Evolutionary conservation across 2,113 vertebrate genomes (phyloP).

Genomic region (Puntigrus tetrazona): DNA sequence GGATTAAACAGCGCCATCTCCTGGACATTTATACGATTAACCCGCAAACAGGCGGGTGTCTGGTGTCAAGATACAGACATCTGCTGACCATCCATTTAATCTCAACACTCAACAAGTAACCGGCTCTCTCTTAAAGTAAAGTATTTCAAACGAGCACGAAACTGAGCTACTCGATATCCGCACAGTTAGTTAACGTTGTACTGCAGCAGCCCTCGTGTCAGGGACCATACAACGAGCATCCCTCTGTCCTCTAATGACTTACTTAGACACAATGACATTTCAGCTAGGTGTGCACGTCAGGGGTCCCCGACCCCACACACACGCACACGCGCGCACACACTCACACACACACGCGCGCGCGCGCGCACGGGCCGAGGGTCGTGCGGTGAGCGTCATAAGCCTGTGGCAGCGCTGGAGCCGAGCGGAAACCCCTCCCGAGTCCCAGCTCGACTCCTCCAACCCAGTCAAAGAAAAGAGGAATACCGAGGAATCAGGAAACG

Average conservation of each 20-base stretch:
- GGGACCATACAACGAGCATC: slow-evolving; percentile 7
- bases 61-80: not conserved
- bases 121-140: not conserved
- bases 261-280: not conserved
- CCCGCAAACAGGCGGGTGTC: not conserved
- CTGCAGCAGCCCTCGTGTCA: not conserved
- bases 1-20: not conserved
- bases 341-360: not conserved
- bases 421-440: slow-evolving; percentile 68
- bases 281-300: not conserved
- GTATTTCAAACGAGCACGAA: not conserved
- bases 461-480: slow-evolving; percentile 59
- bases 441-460: slow-evolving; percentile 60
- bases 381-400: slow-evolving; percentile 56
- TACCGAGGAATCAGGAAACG: slow-evolving; percentile 63
- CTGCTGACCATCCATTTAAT: not conserved
- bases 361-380: too few species aligned
- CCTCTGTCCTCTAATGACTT: not conserved
- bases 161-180: not conserved
- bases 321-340: not conserved
- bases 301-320: not conserved
- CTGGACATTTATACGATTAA: not conserved
- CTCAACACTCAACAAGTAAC: not conserved
- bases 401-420: slow-evolving; percentile 47
- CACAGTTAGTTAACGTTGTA: not conserved